phyloP scores from a whole-genome alignment of 2,888 invertebrate genomes.

The Heteropelma amictum region DNA sequence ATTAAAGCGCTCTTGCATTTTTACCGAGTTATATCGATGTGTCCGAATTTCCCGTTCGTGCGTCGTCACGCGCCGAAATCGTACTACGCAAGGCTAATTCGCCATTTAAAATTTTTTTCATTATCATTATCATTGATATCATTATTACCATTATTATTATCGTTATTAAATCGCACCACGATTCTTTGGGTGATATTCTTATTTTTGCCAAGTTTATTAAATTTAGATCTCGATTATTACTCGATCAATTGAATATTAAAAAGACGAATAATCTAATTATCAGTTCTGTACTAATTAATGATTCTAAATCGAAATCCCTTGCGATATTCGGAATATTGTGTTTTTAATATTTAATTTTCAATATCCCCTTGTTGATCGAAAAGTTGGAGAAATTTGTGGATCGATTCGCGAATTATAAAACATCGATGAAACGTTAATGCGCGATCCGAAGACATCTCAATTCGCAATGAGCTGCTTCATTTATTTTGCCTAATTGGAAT shows the following conservation, averaged over 20 bases:
- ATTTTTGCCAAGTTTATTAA: too few species aligned
- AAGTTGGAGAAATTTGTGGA: background rate
- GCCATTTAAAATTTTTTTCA: background rate
- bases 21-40: slow-evolving; percentile 19
- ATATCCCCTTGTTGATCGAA: too few species aligned
- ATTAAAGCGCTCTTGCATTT: slow-evolving; percentile 40
- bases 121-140: background rate
- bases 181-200: background rate
- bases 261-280: background rate
- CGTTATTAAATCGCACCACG: background rate
- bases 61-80: background rate
- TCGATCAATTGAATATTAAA: background rate
- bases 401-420: background rate
- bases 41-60: slow-evolving; percentile 15
- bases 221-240: too few species aligned
- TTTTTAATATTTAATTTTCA: too few species aligned
- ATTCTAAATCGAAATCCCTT: background rate
- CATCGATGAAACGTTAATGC: background rate
- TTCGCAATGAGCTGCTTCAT: background rate
- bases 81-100: background rate
- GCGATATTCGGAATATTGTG: too few species aligned
- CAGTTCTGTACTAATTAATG: background rate
- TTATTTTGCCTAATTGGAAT: background rate
- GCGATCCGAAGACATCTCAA: background rate
- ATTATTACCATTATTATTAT: background rate